phyloP scores from a whole-genome alignment of 1,140 invertebrate genomes.

The Stratiolaelaps scimitus region DNA sequence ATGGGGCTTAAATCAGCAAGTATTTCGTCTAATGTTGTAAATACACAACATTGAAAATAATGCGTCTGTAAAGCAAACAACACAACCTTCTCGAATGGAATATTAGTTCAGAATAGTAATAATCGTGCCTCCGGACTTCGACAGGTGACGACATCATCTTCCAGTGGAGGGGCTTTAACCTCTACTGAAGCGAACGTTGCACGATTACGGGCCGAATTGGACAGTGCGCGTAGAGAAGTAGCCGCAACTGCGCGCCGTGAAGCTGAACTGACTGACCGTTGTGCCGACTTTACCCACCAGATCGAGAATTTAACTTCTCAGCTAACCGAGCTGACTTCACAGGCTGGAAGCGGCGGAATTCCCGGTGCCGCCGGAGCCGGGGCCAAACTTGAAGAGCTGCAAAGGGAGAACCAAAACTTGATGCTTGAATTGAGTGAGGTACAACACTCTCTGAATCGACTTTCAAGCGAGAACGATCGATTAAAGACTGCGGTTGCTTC shows the following conservation, averaged over 20 bases:
- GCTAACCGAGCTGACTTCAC: constrained; percentile 4
- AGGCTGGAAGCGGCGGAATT: constrained; percentile 1
- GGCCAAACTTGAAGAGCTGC: constrained; percentile 8
- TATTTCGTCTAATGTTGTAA: no score
- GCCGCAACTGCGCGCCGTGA: not conserved
- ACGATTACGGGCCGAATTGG: no score
- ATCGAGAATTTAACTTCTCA: constrained; percentile 28
- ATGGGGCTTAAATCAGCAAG: no score
- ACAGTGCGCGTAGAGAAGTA: no score
- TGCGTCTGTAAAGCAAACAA: no score
- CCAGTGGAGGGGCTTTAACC: no score
- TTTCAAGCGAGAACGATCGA: not conserved
- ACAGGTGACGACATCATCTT: no score
- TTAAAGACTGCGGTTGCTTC: not conserved
- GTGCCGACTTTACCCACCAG: constrained; percentile 25
- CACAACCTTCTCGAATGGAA: no score
- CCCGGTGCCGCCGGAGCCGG: not conserved
- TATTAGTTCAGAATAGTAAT: no score
- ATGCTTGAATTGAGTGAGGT: constrained; percentile 14
- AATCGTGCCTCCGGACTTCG: no score
- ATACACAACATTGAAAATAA: no score
- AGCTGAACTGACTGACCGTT: not conserved
- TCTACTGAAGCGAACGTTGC: no score
- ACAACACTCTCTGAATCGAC: constrained; percentile 12
- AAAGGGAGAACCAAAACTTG: constrained; percentile 16